Evolutionary conservation across 2,113 vertebrate species (phyloP), one percentile per base, ranked within the genome.

Genomic region (Leptocoma aspasia): DNA sequence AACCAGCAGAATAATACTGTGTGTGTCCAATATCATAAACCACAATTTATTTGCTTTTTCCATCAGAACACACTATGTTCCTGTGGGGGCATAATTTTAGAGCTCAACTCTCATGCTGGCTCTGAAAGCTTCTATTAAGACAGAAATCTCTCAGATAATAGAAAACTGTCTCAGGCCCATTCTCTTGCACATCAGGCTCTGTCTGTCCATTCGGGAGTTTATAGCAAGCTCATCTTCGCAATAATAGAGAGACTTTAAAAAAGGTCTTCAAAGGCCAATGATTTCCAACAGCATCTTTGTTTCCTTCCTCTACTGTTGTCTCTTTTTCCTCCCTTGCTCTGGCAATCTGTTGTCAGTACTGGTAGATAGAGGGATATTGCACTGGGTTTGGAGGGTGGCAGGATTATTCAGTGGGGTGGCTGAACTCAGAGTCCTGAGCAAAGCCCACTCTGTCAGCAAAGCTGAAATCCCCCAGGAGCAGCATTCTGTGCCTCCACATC

Each of bases 31-130:
- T 83, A 83, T 71, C 53, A 49, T 76, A 79, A 95, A 96, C 73
- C 78, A 93, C 90, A 80, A 83, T 96, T 92, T 82, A 86, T 93
- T 96, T 96, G 47, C 88, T 65, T 90, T 94, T 97, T 89, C 90
- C 61, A 69, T 91, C 93, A 91, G 77, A 83, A 86, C 79, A 91
- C 17, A 18, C 45, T 53, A 39, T 84, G 47, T 91, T 95, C 91
- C 91, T 92, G 21, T 23, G 30, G 57, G 80, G 79, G 37, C 68
- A 61, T 82, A 65, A 89, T 93, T 92, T 89, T 35, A 86, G 50
- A 96, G 49, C 82, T 84, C 68, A 81, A 50, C 61, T 45, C 65
- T 89, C 86, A 35, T 26, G 37, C 82, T 82, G 73, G 44, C 86
- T 92, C 53, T 79, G 90, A 96, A 92, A 93, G 72, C 82, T 90